phyloP scores from a whole-genome alignment of 2,888 invertebrate species.

The Dicyrtoma fusca region DNA sequence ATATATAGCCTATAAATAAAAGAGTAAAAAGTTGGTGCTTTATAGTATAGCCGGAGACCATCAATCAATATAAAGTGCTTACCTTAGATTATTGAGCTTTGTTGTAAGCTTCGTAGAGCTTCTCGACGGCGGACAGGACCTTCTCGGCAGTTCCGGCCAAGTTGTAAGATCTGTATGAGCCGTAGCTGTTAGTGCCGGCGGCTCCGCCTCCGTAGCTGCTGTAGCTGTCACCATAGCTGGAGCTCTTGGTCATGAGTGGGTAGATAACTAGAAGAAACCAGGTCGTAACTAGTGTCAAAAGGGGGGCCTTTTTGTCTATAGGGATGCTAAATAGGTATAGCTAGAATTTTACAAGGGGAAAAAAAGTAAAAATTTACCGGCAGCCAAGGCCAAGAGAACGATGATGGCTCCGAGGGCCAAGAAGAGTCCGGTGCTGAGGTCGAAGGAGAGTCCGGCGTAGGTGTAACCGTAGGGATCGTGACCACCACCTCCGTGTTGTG shows the following conservation, averaged over 20 bases:
- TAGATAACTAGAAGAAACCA: conserved; percentile 57
- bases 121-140: conserved; percentile 55
- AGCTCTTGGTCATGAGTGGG: conserved; percentile 57
- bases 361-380: conserved; percentile 46
- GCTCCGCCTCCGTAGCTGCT: conserved; percentile 43
- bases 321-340: neutral
- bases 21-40: too few relatives aligned
- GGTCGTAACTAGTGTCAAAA: too few relatives aligned
- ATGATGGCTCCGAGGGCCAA: conserved; percentile 57
- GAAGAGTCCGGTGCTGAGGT: conserved; percentile 56
- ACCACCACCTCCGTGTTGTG: conserved; percentile 41
- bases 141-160: conserved; percentile 56
- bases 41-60: too few relatives aligned
- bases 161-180: conserved; percentile 56
- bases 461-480: conserved; percentile 57
- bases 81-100: conserved; percentile 56
- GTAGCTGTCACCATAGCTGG: conserved; percentile 55
- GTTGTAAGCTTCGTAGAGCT: conserved; percentile 56
- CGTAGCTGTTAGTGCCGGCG: conserved; percentile 48
- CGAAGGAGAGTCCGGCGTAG: conserved; percentile 57
- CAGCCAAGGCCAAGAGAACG: conserved; percentile 56
- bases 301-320: too few relatives aligned
- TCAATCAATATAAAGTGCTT: too few relatives aligned
- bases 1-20: too few relatives aligned
- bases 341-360: neutral